Evolutionary conservation across 2,797 vertebrate genomes (phyloP), one percentile per base, ranked within the genome.

Genomic region (Myotis daubentonii): DNA sequence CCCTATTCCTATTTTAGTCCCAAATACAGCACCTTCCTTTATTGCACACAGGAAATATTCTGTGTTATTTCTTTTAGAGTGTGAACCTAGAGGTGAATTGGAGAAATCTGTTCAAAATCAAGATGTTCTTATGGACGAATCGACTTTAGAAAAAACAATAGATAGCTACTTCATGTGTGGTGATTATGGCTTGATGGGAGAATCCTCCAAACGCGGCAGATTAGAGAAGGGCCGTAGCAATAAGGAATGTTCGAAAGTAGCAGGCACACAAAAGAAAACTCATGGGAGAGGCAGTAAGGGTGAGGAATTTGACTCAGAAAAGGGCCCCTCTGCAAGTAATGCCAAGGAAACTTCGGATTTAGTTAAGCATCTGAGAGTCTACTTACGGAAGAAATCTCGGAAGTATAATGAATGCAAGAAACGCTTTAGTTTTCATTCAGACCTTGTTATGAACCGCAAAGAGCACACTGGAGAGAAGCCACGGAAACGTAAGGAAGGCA

Each of bases 371-470:
- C 62, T 89, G 68, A 94, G 76, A 87, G 38, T 76, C 74, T 95
- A 57, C 19, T 95, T 97, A 70, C 92, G 16, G 71, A 97, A 97
- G 74, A 97, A 94, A 47, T 85, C 90, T 68, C 51, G 20, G 25
- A 93, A 15, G 70, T 83, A 92, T 23, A 96, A 80, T 20, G 97
- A 97, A 85, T 12, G 74, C 57, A 97, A 95, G 87, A 97, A 97
- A 57, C 80, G 87, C 68, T 97, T 97, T 25, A 97, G 87, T 87
- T 97, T 95, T 74, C 97, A 96, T 72, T 97, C 97, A 72, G 97
- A 95, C 57, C 97, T 97, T 68, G 33, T 95, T 68, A 62, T 47
- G 3, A 95, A 95, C 23, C 81, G 38, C 49, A 97, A 93, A 83
- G 95, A 97, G 51, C 96, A 96, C 11, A 6, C n/a, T n/a, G 87